Conservation (phyloP, 2,888 invertebrate species). For the Enchytraeus crypticus region DNA sequence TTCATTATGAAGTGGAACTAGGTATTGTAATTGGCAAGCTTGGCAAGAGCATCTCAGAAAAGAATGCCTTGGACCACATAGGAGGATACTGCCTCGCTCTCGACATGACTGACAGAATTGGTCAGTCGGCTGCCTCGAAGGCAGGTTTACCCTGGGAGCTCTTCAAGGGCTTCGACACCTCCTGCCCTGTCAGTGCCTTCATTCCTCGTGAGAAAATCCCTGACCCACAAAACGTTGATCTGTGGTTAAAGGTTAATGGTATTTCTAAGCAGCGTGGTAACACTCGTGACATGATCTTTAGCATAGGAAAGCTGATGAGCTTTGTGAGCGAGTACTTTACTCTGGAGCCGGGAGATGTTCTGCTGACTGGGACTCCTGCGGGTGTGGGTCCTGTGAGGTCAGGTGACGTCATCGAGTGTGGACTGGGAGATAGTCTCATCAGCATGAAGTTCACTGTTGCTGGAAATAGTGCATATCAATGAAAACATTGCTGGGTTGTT, state of each 20-base stretch:
- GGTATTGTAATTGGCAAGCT: slow-evolving; percentile 62
- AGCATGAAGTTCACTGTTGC: too few species aligned
- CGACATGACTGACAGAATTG: slow-evolving; percentile 60
- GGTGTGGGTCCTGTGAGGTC: too few species aligned
- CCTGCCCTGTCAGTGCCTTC: slow-evolving; percentile 65
- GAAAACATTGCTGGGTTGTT: too few species aligned
- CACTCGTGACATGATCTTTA: slow-evolving; percentile 63
- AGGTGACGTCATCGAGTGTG: too few species aligned
- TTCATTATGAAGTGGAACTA: slow-evolving; percentile 68
- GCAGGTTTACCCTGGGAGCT: slow-evolving; percentile 66
- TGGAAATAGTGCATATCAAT: too few species aligned
- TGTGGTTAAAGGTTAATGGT: slow-evolving; percentile 54
- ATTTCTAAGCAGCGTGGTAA: slow-evolving; percentile 56
- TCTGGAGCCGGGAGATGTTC: slow-evolving; percentile 63
- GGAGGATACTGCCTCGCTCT: slow-evolving; percentile 66
- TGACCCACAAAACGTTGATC: slow-evolving; percentile 32
- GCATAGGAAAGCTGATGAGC: slow-evolving; percentile 58
- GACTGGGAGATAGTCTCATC: too few species aligned
- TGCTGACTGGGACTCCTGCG: slow-evolving; percentile 67
- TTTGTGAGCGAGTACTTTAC: slow-evolving; percentile 63
- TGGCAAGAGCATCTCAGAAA: slow-evolving; percentile 55
- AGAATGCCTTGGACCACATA: slow-evolving; percentile 56
- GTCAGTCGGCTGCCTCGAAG: slow-evolving; percentile 49
- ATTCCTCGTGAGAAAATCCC: slow-evolving; percentile 50
- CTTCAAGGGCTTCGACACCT: slow-evolving; percentile 70